phyloP scores from a whole-genome alignment of 2,888 invertebrate species.

The Polyploca ridens region DNA sequence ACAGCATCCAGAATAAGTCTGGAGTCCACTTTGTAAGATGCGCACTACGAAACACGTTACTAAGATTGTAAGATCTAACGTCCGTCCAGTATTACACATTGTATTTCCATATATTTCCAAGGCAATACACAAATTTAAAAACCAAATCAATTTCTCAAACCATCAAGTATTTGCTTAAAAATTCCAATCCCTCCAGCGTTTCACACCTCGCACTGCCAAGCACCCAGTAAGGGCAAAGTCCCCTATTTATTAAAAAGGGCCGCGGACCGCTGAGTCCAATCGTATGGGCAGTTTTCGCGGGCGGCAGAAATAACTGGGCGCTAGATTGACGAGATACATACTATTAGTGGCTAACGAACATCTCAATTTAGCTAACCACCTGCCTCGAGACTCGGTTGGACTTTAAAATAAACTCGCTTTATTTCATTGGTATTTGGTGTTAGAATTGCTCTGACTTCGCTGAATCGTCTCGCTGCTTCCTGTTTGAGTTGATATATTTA shows the following conservation, averaged over 20 bases:
- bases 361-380: conserved; percentile 72
- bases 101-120: not conserved
- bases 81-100: not conserved
- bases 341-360: conserved; percentile 72
- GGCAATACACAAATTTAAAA: too few species aligned
- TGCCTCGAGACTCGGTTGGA: conserved; percentile 38
- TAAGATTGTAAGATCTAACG: not conserved
- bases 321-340: conserved; percentile 68
- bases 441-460: conserved; percentile 30
- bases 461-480: conserved; percentile 16
- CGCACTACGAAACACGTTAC: too few species aligned
- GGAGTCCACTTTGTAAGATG: too few species aligned
- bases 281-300: conserved; percentile 42
- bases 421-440: conserved; percentile 23
- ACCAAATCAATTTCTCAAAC: too few species aligned
- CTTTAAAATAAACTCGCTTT: conserved; percentile 38
- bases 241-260: conserved; percentile 36
- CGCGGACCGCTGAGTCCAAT: conserved; percentile 23
- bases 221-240: conserved; percentile 11
- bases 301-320: conserved; percentile 63
- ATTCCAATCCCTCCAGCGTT: not conserved
- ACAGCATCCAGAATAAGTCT: too few species aligned
- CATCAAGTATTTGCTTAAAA: too few species aligned
- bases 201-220: conserved; percentile 1
- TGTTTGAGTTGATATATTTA: conserved; percentile 17